Percentiles rank a stretch among this genome's conserved stretches.
Conservation (phyloP, 2,113 vertebrate species). For the Marmota monax region DNA sequence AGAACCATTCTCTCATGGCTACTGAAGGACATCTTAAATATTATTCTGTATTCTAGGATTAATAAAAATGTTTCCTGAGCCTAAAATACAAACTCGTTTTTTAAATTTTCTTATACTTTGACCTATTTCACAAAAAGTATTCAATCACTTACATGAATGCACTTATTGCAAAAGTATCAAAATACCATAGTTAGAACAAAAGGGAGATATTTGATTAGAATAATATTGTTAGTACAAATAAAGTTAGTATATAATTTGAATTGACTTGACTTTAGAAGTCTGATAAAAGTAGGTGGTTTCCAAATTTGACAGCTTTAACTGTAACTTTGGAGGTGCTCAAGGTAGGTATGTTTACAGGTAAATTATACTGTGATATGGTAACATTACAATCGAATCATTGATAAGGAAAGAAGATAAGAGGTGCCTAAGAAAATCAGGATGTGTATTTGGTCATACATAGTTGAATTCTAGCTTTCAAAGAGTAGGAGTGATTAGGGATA, state of each 20-base stretch:
- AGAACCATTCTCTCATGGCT: not conserved
- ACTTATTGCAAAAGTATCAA: not conserved
- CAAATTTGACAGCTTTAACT: not conserved
- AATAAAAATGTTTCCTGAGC: not conserved
- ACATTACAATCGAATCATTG: not conserved
- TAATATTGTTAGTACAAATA: not conserved
- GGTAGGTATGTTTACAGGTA: not conserved
- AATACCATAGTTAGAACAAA: not conserved
- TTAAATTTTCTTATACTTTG: not conserved
- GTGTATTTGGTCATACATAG: not conserved
- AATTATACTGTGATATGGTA: not conserved
- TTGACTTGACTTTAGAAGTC: not conserved
- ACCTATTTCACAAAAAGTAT: not conserved
- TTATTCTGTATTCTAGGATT: not conserved
- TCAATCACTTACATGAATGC: not conserved
- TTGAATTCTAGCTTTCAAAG: not conserved
- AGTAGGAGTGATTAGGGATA: not conserved
- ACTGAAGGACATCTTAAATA: not conserved
- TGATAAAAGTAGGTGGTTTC: not conserved
- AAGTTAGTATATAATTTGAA: slow-evolving; percentile 1
- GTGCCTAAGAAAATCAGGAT: not conserved
- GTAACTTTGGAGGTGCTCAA: not conserved
- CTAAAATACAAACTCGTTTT: not conserved
- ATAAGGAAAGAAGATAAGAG: not conserved
- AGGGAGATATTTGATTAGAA: not conserved